A percentile compares a stretch with the other conserved stretches of the same genome.
phyloP scores from a whole-genome alignment of 2,797 vertebrate species.

The Tenualosa thibaudeaui region DNA sequence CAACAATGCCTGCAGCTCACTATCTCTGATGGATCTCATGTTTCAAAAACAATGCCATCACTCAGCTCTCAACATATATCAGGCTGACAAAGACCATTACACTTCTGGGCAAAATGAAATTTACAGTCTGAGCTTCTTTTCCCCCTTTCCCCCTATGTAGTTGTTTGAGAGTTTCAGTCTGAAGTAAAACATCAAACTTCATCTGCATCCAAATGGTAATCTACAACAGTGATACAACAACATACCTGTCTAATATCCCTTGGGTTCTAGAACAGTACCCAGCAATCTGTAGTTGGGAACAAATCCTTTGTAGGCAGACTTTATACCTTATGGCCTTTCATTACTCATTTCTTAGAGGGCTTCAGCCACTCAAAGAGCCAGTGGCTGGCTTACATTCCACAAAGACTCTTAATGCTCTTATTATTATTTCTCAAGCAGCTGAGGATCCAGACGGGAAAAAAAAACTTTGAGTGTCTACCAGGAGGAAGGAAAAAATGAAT shows the following conservation, averaged over 20 bases:
- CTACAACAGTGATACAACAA: background rate
- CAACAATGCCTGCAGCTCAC: slow-evolving; percentile 30
- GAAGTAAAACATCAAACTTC: background rate
- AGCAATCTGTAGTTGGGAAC: background rate
- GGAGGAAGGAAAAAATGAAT: background rate
- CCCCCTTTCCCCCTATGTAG: background rate
- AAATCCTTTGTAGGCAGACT: background rate
- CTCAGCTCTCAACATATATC: slow-evolving; percentile 2
- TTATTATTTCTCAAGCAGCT: background rate
- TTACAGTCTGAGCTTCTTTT: background rate
- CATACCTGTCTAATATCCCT: background rate
- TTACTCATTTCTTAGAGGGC: background rate
- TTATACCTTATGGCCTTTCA: background rate
- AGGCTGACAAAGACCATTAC: slow-evolving; percentile 27
- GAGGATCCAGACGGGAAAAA: background rate
- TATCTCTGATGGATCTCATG: slow-evolving; percentile 39
- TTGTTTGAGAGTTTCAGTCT: background rate
- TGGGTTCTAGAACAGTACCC: background rate
- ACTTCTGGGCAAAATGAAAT: slow-evolving; percentile 7
- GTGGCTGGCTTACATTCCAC: slow-evolving; percentile 14
- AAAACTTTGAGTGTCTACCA: background rate
- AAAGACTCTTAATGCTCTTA: slow-evolving; percentile 9
- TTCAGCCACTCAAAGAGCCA: background rate
- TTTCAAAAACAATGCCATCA: slow-evolving; percentile 28
- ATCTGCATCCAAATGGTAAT: no score